These are phyloP conservation scores for Valencia hispanica DNA, from an alignment of 2,797 vertebrate genomes.

Conservation along the genomic window DNA sequence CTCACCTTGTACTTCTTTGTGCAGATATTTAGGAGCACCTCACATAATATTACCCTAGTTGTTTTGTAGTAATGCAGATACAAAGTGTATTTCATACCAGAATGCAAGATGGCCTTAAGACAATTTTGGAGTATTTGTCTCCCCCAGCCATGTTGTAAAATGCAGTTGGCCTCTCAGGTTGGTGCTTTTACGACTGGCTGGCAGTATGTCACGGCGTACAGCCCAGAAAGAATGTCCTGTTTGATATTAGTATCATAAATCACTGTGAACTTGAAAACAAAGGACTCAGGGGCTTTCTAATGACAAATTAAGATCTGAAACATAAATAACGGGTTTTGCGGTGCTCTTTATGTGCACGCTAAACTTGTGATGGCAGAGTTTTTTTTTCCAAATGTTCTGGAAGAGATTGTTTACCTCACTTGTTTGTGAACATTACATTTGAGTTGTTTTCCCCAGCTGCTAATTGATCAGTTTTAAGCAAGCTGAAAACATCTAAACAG, in stretches of 20 bases:
- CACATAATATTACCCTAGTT: neutral
- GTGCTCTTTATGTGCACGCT: neutral
- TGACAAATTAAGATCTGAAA: slow-evolving; percentile 68
- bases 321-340: slow-evolving; percentile 48
- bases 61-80: slow-evolving; percentile 36
- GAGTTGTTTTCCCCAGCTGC: slow-evolving; percentile 35
- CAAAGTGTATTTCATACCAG: slow-evolving; percentile 51
- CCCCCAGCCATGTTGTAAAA: slow-evolving; percentile 65
- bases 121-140: slow-evolving; percentile 66
- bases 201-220: slow-evolving; percentile 52
- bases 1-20: slow-evolving; percentile 41
- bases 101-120: slow-evolving; percentile 53
- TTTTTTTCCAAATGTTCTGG: slow-evolving; percentile 8
- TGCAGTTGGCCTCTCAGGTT: slow-evolving; percentile 65
- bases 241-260: slow-evolving; percentile 79
- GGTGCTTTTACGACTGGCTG: slow-evolving; percentile 73
- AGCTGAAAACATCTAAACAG: slow-evolving; percentile 61
- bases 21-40: slow-evolving; percentile 38
- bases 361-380: neutral
- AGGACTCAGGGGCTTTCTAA: slow-evolving; percentile 55
- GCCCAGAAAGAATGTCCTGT: slow-evolving; percentile 67
- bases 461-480: slow-evolving; percentile 50
- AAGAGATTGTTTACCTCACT: slow-evolving; percentile 16
- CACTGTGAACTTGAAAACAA: slow-evolving; percentile 69
- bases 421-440: slow-evolving; percentile 30